phyloP scores from a whole-genome alignment of 2,113 vertebrate species.

The Ariopsis seemanni region DNA sequence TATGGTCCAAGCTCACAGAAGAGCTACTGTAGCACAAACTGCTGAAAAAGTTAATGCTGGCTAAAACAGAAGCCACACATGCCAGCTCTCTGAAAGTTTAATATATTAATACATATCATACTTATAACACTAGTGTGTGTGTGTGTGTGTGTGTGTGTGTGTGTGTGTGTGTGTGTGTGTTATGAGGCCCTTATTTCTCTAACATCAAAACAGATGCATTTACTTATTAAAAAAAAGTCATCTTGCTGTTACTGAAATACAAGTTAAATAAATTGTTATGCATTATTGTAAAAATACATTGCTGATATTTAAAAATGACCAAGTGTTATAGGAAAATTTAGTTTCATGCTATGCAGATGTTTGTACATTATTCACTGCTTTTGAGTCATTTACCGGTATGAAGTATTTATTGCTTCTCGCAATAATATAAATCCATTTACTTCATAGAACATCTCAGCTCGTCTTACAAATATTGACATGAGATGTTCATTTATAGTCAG shows the following conservation, averaged over 20 bases:
- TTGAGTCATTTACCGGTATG: constrained; percentile 27
- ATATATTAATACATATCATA: background rate
- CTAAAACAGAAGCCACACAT: too few species aligned
- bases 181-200: background rate
- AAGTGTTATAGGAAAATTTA: background rate
- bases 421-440: background rate
- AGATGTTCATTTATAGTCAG: background rate
- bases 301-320: background rate
- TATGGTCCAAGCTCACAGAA: too few species aligned
- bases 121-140: background rate
- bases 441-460: background rate
- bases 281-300: background rate
- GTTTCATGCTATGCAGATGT: constrained; percentile 8
- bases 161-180: background rate
- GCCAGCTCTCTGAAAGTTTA: too few species aligned
- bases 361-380: constrained; percentile 3
- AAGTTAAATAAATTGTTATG: background rate
- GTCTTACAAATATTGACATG: background rate
- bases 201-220: constrained; percentile 6
- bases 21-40: too few species aligned
- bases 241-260: background rate
- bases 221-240: constrained; percentile 9
- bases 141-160: too few species aligned
- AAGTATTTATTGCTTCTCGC: background rate
- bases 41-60: too few species aligned